Conservation (phyloP, 2,888 invertebrate genomes). For the Dyspetes luteomarginatus region DNA sequence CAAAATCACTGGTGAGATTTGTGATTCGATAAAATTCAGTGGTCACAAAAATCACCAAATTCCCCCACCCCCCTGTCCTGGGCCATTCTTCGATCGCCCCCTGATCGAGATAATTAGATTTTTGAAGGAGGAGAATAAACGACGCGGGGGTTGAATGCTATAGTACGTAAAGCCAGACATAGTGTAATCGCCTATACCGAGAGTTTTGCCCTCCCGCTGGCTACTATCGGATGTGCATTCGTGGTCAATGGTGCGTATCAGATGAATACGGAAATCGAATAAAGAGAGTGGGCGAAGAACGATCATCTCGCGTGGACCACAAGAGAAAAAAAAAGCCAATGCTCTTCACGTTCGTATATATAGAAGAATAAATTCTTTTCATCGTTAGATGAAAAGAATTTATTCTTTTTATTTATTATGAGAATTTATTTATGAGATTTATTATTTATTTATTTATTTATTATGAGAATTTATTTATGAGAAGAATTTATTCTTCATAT, state of each 20-base stretch:
- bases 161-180: slow-evolving; percentile 20
- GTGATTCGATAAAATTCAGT: slow-evolving; percentile 36
- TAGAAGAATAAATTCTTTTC: too few species aligned
- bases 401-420: too few species aligned
- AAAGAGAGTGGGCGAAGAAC: slow-evolving; percentile 14
- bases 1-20: slow-evolving; percentile 32
- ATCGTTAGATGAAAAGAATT: too few species aligned
- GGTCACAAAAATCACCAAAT: slow-evolving; percentile 11
- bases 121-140: slow-evolving; percentile 74
- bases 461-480: too few species aligned
- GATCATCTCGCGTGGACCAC: slow-evolving; percentile 16
- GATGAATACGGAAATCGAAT: slow-evolving; percentile 84
- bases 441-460: too few species aligned
- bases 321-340: slow-evolving; percentile 18
- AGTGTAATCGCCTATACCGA: slow-evolving; percentile 8
- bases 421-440: too few species aligned
- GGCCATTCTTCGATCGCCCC: slow-evolving; percentile 37
- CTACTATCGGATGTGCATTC: slow-evolving; percentile 79
- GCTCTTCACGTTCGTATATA: slow-evolving; percentile 7
- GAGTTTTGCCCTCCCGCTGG: slow-evolving; percentile 40
- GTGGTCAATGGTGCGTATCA: slow-evolving; percentile 84
- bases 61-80: slow-evolving; percentile 2
- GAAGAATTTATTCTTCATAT: too few species aligned
- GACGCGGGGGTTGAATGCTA: slow-evolving; percentile 26
- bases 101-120: slow-evolving; percentile 81